Percentiles rank a stretch among this genome's conserved stretches.
phyloP scores from a whole-genome alignment of 2,113 vertebrate genomes.

The Ciconia boyciana region DNA sequence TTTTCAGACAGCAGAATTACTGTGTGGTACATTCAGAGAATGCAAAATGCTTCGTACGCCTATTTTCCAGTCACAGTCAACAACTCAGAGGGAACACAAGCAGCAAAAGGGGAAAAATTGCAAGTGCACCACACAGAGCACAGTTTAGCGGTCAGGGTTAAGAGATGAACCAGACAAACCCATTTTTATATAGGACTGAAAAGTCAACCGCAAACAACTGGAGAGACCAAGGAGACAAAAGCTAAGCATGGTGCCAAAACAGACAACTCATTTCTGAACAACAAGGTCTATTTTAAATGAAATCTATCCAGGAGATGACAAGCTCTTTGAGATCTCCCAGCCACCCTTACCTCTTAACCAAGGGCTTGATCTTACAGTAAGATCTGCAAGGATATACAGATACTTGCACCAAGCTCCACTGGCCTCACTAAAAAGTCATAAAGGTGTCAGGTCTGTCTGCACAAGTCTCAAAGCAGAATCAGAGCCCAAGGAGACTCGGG shows the following conservation, averaged over 20 bases:
- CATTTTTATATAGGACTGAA: neutral
- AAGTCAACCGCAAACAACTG: neutral
- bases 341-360: neutral
- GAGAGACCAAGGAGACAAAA: neutral
- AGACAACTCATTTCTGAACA: neutral
- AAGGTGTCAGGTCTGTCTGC: neutral
- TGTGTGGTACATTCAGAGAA: conserved; percentile 94
- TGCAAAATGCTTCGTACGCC: conserved; percentile 87
- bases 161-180: neutral
- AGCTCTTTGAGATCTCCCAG: neutral
- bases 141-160: conserved; percentile 11
- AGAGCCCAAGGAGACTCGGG: neutral
- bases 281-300: neutral
- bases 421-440: neutral
- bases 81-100: conserved; percentile 62
- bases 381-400: neutral
- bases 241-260: neutral
- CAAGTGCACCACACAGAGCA: neutral
- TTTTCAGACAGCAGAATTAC: conserved; percentile 98
- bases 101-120: conserved; percentile 11
- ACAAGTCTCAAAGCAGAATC: neutral
- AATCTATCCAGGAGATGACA: neutral
- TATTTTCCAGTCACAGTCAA: conserved; percentile 77
- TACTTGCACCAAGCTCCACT: neutral
- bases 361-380: neutral